Conservation (phyloP, 1,140 invertebrate genomes). For the Tetramorium simillimum region DNA sequence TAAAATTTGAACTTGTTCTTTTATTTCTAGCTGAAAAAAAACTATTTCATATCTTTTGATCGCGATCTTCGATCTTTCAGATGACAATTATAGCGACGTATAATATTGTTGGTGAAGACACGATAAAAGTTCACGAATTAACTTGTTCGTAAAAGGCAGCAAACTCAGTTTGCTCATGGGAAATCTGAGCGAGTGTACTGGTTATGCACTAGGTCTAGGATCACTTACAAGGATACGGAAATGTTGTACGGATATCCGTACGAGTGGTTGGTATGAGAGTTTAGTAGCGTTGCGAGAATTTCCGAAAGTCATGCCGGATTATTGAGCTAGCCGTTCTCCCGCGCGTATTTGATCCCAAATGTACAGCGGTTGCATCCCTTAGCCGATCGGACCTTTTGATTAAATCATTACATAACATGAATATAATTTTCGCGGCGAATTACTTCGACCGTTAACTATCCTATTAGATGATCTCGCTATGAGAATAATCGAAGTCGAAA, state of each 20-base stretch:
- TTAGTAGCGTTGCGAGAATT: constrained; percentile 67
- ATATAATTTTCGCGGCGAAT: constrained; percentile 56
- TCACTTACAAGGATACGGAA: constrained; percentile 55
- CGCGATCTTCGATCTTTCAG: neutral
- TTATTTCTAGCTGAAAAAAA: neutral
- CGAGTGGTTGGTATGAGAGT: constrained; percentile 60
- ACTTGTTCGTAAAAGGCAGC: constrained; percentile 56
- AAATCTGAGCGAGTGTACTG: constrained; percentile 63
- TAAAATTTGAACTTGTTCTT: neutral
- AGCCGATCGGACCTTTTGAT: constrained; percentile 58
- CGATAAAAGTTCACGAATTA: constrained; percentile 55
- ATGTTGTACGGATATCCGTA: constrained; percentile 46
- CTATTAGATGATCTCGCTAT: neutral
- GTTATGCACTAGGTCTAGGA: neutral
- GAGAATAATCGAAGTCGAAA: constrained; percentile 13
- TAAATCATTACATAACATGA: constrained; percentile 60
- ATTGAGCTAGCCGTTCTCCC: neutral
- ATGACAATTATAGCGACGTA: neutral
- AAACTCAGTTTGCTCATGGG: constrained; percentile 60
- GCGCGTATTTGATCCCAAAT: constrained; percentile 51
- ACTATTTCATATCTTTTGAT: neutral
- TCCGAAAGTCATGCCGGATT: constrained; percentile 62
- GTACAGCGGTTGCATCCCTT: neutral
- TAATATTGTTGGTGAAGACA: constrained; percentile 35
- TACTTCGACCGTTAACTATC: constrained; percentile 8